Base-by-base conservation (phyloP, 1,140 invertebrate species). In the Cotesia vestalis region DNA sequence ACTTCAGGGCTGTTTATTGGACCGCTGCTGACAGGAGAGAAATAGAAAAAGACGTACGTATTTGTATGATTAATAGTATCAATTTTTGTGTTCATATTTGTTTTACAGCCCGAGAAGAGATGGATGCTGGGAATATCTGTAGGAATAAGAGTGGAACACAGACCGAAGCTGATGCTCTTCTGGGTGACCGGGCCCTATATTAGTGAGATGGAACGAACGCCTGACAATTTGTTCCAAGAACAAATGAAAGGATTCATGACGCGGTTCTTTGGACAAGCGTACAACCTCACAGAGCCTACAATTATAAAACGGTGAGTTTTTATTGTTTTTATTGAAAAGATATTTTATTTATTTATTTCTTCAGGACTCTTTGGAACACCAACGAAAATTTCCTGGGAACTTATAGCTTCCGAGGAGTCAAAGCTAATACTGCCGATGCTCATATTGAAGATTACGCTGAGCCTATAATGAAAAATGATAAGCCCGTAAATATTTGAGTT, bases 371-470 rank as follows among this genome's bases (percentile, higher is more conserved):
- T 76, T 95, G 94, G 94, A 88, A 84, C 60, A 86, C 84, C 1
- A 92, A 95, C 85, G 88, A 89, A 1, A 87, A 91, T 77, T 90
- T 90, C 63, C 80, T 90, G 72, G 93, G 94, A 36, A 89, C 91
- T 1, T 95, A 94, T 80, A 91, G 91, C 55, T 94, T 90, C 81
- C 87, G 88, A 51, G 90, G 88, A 77, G 79, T 92, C 34, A 80
- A 89, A 9, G 85, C 88, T 2, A 78, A 81, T 67, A 77, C n/a
- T 69, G 76, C 12, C 51, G 70, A 75, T 11, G 69, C 78, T 63
- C 70, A 69, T 17, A 20, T 70, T 9, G 59, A 66, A 61, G 75
- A 84, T 55, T 78, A 84, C 53, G 74, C 73, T 12, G 76, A 80
- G 12, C 85, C 85, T 52, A 78, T 86, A 27, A 68, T 73, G 38